These are phyloP conservation scores for Apostichopus japonicus DNA, from an alignment of 35 echinoderm and acorn worm genomes.

Conservation along the genomic window DNA sequence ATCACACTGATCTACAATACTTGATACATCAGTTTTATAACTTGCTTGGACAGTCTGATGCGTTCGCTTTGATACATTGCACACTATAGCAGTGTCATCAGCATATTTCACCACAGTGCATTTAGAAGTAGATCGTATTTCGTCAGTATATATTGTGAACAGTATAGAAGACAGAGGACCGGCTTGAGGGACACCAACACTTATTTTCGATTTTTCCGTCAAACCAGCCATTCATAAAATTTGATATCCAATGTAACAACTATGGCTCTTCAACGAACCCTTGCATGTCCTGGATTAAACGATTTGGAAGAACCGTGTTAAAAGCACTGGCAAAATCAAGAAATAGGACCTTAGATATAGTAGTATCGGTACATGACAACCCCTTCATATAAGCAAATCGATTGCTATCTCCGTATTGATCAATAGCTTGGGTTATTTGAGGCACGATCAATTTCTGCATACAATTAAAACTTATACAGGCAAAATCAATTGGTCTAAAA, in stretches of 20 bases:
- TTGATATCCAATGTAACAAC: not conserved
- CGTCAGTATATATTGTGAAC: too few species aligned
- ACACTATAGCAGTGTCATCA: too few species aligned
- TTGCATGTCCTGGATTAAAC: not conserved
- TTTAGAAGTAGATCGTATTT: too few species aligned
- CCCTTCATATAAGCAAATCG: not conserved
- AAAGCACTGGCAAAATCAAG: too few species aligned
- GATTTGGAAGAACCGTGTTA: too few species aligned
- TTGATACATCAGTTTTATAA: too few species aligned
- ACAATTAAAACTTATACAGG: not conserved
- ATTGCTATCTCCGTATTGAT: not conserved
- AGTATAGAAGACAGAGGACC: too few species aligned
- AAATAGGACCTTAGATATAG: not conserved
- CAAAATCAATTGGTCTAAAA: not conserved
- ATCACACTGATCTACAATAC: too few species aligned
- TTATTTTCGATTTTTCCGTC: not conserved
- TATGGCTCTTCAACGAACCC: not conserved
- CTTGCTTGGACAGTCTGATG: too few species aligned
- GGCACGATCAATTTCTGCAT: not conserved
- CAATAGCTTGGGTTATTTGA: not conserved
- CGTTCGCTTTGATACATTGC: too few species aligned
- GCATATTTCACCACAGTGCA: too few species aligned
- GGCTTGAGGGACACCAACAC: not conserved
- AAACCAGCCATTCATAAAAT: not conserved
- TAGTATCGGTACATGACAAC: too few species aligned